These are phyloP conservation scores for Leguminivora glycinivorella DNA, from an alignment of 1,140 invertebrate species.

Conservation along the genomic window DNA sequence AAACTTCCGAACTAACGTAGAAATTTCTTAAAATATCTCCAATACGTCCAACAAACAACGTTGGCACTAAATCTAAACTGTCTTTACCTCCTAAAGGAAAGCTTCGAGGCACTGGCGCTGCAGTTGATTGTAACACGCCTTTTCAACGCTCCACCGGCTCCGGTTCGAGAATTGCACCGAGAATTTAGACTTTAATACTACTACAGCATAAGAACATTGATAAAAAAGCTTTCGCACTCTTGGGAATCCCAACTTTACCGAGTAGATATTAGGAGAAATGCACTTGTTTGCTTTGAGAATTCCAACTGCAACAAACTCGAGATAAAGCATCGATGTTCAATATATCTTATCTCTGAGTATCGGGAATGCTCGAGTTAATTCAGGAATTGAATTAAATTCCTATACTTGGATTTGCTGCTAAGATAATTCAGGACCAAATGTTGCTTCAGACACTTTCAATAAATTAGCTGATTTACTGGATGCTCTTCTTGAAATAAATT, in stretches of 20 bases:
- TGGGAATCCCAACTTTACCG: not conserved
- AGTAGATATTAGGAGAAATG: conserved; percentile 2
- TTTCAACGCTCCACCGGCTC: conserved; percentile 8
- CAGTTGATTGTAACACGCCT: conserved; percentile 23
- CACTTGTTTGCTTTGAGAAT: conserved; percentile 7
- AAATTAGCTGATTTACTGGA: too few species aligned
- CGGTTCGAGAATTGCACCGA: not conserved
- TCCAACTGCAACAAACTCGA: not conserved
- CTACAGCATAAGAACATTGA: conserved; percentile 16
- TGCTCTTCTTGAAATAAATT: too few species aligned
- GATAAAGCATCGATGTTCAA: not conserved
- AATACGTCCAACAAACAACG: conserved; percentile 5
- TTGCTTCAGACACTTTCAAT: too few species aligned
- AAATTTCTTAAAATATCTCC: conserved; percentile 5
- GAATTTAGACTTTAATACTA: conserved; percentile 18
- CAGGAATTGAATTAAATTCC: not conserved
- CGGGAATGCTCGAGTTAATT: not conserved
- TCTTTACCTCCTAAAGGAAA: conserved; percentile 23
- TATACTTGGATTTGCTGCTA: not conserved
- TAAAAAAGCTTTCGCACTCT: not conserved
- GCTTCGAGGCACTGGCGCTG: conserved; percentile 5
- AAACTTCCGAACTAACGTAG: not conserved
- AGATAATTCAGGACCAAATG: not conserved
- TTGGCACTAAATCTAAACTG: conserved; percentile 23
- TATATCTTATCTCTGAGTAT: not conserved